Conservation (phyloP, 2,113 vertebrate species). For the Neopipo cinnamomea region DNA sequence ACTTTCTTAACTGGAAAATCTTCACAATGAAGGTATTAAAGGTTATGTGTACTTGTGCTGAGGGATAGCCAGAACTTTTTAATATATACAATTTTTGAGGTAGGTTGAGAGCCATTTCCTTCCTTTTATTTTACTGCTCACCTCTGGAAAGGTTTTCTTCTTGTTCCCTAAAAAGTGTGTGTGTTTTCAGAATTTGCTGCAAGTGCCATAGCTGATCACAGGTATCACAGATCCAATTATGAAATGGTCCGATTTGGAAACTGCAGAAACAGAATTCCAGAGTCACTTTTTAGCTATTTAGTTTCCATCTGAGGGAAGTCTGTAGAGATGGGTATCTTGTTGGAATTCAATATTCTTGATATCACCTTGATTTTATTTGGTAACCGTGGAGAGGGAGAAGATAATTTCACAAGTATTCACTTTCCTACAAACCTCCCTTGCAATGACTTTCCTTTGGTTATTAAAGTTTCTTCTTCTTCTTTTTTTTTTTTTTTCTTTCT, state of each 20-base stretch:
- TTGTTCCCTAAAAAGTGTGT: neutral
- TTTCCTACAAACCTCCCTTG: neutral
- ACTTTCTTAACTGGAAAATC: slow-evolving; percentile 2
- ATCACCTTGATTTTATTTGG: neutral
- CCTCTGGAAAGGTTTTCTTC: neutral
- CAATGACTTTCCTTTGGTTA: neutral
- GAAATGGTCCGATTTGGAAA: neutral
- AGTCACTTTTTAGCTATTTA: neutral
- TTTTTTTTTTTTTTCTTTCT: neutral
- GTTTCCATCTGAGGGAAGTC: neutral
- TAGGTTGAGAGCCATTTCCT: neutral
- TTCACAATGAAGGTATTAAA: slow-evolving; percentile 29
- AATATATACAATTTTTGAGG: slow-evolving; percentile 18
- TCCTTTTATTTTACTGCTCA: slow-evolving; percentile 10
- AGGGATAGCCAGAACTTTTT: slow-evolving; percentile 22
- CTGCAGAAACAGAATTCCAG: neutral
- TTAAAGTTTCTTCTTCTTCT: neutral
- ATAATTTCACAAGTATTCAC: neutral
- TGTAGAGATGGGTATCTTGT: neutral
- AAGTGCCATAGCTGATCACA: neutral
- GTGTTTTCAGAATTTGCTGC: neutral
- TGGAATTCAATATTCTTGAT: neutral
- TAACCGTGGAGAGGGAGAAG: neutral
- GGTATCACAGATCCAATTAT: neutral
- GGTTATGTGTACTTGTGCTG: slow-evolving; percentile 20